These are phyloP conservation scores for Proteles cristata DNA, from an alignment of 2,113 vertebrate genomes.

Conservation along the genomic window DNA sequence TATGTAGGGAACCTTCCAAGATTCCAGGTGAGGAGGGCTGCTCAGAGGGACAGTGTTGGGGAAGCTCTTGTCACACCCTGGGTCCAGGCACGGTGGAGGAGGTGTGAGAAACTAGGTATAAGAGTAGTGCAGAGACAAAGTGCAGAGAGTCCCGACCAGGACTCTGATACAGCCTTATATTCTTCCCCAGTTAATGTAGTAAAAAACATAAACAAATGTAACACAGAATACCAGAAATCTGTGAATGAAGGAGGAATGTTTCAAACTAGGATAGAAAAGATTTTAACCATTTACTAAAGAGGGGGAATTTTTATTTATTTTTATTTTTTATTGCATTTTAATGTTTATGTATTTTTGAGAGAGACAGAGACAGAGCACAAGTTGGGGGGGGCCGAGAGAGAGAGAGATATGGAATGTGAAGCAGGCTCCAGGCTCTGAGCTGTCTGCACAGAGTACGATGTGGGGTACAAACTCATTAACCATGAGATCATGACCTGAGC, in stretches of 20 bases:
- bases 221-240: neutral
- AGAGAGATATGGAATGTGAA: too few relatives aligned
- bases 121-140: neutral
- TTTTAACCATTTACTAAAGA: neutral
- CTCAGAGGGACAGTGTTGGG: neutral
- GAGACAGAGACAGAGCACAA: too few relatives aligned
- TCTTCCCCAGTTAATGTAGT: neutral
- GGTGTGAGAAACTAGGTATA: neutral
- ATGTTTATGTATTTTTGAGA: too few relatives aligned
- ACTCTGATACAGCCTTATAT: neutral
- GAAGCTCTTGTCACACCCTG: neutral
- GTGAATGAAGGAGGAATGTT: neutral
- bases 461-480: too few relatives aligned
- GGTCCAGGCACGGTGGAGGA: neutral
- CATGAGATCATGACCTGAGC: too few relatives aligned
- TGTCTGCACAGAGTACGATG: too few relatives aligned
- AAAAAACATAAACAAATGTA: constrained; percentile 18
- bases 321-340: too few relatives aligned
- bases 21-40: neutral
- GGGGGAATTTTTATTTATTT: neutral
- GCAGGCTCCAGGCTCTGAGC: too few relatives aligned
- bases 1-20: neutral
- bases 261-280: neutral
- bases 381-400: too few relatives aligned
- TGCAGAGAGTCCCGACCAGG: neutral